Conservation (phyloP, 2,888 invertebrate genomes). For the Tridacna gigas region DNA sequence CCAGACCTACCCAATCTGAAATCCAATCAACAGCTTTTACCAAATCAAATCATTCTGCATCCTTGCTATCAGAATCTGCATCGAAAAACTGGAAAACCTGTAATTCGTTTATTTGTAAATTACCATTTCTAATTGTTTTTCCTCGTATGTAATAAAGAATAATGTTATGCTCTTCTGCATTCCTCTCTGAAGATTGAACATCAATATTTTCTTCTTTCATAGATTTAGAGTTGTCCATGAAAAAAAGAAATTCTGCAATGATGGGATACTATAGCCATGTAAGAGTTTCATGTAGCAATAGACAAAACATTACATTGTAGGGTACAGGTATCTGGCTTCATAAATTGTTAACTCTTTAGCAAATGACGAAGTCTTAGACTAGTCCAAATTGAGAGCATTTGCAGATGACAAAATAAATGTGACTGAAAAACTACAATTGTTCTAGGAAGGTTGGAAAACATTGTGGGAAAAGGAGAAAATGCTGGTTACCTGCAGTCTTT, state of each 20-base stretch:
- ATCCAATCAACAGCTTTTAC: slow-evolving; percentile 25
- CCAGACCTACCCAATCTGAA: slow-evolving; percentile 29
- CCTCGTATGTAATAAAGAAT: slow-evolving; percentile 26
- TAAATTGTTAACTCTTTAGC: too few species aligned
- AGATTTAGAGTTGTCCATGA: background rate
- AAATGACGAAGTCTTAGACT: too few species aligned
- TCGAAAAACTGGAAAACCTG: slow-evolving; percentile 9
- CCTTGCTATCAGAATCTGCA: slow-evolving; percentile 1
- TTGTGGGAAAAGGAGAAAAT: too few species aligned
- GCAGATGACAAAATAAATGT: too few species aligned
- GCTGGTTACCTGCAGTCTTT: too few species aligned
- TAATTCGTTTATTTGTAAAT: slow-evolving; percentile 29
- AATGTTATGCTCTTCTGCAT: slow-evolving; percentile 11
- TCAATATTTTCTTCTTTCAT: slow-evolving; percentile 9
- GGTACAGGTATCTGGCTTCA: too few species aligned
- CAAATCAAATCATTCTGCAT: slow-evolving; percentile 28
- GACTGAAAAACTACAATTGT: too few species aligned
- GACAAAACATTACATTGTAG: too few species aligned
- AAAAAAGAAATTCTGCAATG: slow-evolving; percentile 8
- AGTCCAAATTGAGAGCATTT: too few species aligned
- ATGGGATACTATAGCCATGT: background rate
- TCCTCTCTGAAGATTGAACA: background rate
- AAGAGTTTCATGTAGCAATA: background rate
- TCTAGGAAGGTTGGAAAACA: too few species aligned
- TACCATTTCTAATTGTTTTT: slow-evolving; percentile 31